These are phyloP conservation scores for Echeneis naucrates DNA, from an alignment of 2,797 vertebrate species.

Conservation along the genomic window DNA sequence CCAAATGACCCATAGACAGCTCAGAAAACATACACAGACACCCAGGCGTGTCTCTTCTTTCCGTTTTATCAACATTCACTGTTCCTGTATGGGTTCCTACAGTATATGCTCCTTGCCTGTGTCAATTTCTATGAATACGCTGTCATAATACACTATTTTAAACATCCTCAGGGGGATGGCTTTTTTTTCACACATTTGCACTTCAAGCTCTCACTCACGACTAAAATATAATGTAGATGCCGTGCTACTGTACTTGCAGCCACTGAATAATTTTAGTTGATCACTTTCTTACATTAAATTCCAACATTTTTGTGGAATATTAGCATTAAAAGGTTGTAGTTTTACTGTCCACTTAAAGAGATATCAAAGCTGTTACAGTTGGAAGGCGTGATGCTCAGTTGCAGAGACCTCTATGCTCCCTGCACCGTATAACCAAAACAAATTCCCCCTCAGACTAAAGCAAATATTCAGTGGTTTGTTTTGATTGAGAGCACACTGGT, in stretches of 20 bases:
- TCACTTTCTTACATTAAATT: not conserved
- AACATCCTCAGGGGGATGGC: not conserved
- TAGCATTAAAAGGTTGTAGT: too few relatives aligned
- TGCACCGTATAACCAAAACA: conserved; percentile 17
- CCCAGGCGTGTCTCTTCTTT: conserved; percentile 8
- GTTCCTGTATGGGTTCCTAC: not conserved
- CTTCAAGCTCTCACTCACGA: conserved; percentile 19
- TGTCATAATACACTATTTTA: not conserved
- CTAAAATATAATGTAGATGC: not conserved
- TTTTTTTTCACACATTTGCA: conserved; percentile 24
- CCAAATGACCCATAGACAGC: conserved; percentile 32
- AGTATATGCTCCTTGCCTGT: not conserved
- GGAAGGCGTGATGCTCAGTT: conserved; percentile 8
- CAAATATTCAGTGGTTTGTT: conserved; percentile 48
- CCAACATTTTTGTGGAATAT: not conserved
- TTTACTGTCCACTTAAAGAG: not conserved
- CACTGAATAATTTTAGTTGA: not conserved
- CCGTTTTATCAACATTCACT: not conserved
- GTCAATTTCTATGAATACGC: not conserved
- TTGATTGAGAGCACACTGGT: conserved; percentile 32
- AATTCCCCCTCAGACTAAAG: conserved; percentile 19
- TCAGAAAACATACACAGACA: conserved; percentile 33
- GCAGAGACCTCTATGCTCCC: not conserved
- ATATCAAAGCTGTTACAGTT: not conserved
- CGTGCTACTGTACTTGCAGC: not conserved